Evolutionary conservation across 2,888 invertebrate species (phyloP), one percentile per base, ranked within the genome.

Genomic region (Pyrgus malvae): DNA sequence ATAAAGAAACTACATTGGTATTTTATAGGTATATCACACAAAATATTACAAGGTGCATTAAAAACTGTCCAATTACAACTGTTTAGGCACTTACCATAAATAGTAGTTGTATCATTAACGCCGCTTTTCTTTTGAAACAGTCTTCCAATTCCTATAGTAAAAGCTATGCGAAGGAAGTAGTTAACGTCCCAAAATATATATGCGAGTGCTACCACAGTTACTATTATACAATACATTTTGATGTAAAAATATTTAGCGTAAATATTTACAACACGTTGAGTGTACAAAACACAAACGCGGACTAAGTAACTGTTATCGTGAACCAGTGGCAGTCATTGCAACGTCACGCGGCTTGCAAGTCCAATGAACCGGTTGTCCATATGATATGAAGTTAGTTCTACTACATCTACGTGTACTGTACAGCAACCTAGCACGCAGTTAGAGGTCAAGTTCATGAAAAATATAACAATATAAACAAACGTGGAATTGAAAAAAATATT

Each of bases 151-250:
- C 91, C 91, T n/a, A 95, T 92, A 0, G 94, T 94, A 61, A 94
- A 92, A n/a, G 92, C 83, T 54, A 94, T 91, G 63, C 96, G 91
- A 19, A 96, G 72, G 68, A 96, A 96, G 67, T 96, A 96, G 73
- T 95, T 95, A 1, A 96, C 94, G 78, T 96, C 96, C 88, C 95
- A 94, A 53, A 94, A 90, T 12, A 95, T 80, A 70, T 95, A 96
- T 25, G 94, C 78, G 25, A 95, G 72, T 7, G 90, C 85, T 51
- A 92, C 67, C 21, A 87, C 62, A 1, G 80, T 69, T 33, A 74
- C 76, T 60, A 86, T 63, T 37, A 83, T 63, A 66, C 84, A 84
- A 63, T 74, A 85, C 90, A 90, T 90, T 65, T 59, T 72, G 51
- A 38, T 57, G 51, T 31, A 25, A 19, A 42, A 37, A 19, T 7